Percentiles rank a stretch among this genome's conserved stretches.
Evolutionary conservation across 37 sponge, comb jelly and placozoan species (phyloP).

Genomic region (Cliona cf. orientalis): DNA sequence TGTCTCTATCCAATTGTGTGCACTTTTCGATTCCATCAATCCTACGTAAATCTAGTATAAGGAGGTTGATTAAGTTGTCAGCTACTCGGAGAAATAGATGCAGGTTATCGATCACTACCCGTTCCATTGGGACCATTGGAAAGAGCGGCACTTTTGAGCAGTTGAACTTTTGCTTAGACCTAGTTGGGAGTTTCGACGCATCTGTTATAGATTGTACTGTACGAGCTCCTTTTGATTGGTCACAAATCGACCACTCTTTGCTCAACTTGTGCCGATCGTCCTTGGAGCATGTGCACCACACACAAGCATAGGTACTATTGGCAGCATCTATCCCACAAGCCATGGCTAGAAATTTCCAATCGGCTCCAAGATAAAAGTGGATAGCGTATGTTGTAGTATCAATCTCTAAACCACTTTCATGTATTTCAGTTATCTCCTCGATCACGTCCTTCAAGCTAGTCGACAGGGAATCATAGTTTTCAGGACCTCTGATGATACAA

Average conservation of each 20-base stretch:
- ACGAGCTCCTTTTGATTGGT: background rate
- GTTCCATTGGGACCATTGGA: constrained; percentile 1
- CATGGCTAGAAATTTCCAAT: background rate
- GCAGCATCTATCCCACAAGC: background rate
- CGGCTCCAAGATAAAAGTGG: too few relatives aligned
- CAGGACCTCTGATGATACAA: background rate
- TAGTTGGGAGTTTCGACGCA: background rate
- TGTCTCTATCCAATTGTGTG: background rate
- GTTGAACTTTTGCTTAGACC: background rate
- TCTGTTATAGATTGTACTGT: background rate
- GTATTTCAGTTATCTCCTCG: too few relatives aligned
- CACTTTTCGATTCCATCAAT: constrained; percentile 1
- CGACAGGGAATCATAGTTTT: background rate
- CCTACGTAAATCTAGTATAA: background rate
- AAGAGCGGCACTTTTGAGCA: background rate
- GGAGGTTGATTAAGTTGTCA: constrained; percentile 14
- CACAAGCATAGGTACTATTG: background rate
- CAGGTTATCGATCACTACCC: background rate
- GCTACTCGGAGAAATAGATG: constrained; percentile 6
- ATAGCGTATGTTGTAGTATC: too few relatives aligned
- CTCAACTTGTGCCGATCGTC: background rate
- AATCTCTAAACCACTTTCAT: too few relatives aligned
- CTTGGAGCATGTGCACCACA: background rate
- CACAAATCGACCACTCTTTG: constrained; percentile 6
- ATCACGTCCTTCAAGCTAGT: too few relatives aligned